Conservation (phyloP, 2,113 vertebrate species). For the Gorsachius goisagi region DNA sequence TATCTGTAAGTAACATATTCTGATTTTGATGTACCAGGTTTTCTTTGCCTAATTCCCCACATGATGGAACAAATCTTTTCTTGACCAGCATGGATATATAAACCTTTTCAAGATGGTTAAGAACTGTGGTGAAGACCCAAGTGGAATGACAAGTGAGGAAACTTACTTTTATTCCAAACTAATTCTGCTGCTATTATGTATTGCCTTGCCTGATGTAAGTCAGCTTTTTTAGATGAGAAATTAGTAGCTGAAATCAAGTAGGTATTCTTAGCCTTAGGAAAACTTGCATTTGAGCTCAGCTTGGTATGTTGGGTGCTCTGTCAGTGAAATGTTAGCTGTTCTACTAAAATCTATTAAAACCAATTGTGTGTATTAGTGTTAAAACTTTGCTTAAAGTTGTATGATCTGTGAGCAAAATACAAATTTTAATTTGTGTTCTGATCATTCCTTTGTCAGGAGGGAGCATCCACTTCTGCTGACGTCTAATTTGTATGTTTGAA, state of each 20-base stretch:
- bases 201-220: background rate
- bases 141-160: conserved; percentile 21
- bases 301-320: background rate
- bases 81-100: background rate
- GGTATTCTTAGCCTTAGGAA: background rate
- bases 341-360: background rate
- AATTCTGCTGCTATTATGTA: background rate
- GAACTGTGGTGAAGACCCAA: background rate
- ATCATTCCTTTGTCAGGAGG: conserved; percentile 31
- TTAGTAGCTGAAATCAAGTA: background rate
- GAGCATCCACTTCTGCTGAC: background rate
- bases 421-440: background rate
- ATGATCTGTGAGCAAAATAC: background rate
- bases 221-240: background rate
- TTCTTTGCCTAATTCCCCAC: background rate
- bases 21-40: conserved; percentile 15
- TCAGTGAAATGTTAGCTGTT: background rate
- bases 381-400: background rate
- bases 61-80: background rate
- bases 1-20: background rate
- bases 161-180: background rate
- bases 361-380: background rate
- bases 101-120: conserved; percentile 27
- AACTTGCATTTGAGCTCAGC: background rate
- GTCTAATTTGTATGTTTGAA: background rate